phyloP scores from a whole-genome alignment of 1,140 invertebrate genomes.

The Spodoptera litura region DNA sequence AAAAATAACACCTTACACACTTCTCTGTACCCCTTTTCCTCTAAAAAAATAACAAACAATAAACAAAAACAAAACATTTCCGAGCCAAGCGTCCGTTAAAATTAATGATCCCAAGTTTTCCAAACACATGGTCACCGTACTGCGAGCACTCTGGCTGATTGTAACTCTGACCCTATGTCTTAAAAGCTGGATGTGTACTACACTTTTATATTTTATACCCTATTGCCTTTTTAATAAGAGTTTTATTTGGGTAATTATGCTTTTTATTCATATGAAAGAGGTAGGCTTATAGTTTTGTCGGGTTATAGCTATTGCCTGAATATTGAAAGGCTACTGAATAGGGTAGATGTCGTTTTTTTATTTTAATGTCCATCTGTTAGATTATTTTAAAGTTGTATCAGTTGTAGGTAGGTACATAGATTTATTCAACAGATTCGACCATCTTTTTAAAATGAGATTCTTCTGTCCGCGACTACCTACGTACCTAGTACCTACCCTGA shows the following conservation, averaged over 20 bases:
- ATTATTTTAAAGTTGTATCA: no score
- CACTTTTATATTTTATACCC: not conserved
- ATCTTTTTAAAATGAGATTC: no score
- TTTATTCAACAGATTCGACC: no score
- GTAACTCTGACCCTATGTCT: constrained; percentile 57
- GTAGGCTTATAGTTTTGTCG: no score
- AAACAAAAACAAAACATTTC: not conserved
- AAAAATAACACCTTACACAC: no score
- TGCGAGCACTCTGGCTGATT: constrained; percentile 68
- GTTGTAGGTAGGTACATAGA: no score
- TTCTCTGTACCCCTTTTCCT: not conserved
- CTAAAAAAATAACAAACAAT: not conserved
- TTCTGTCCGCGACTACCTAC: no score
- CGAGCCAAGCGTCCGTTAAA: not conserved
- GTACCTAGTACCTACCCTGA: no score
- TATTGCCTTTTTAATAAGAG: constrained; percentile 15
- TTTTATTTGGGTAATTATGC: not conserved
- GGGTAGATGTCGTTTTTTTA: no score
- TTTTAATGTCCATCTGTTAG: no score
- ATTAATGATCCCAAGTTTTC: constrained; percentile 5
- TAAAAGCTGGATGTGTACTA: constrained; percentile 33
- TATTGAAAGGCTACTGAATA: no score
- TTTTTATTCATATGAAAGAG: not conserved
- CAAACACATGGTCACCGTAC: constrained; percentile 48
- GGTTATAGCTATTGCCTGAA: no score